Evolutionary conservation across 2,888 invertebrate species (phyloP), one percentile per base, ranked within the genome.

Genomic region (Poecilobothrus nobilitatus): DNA sequence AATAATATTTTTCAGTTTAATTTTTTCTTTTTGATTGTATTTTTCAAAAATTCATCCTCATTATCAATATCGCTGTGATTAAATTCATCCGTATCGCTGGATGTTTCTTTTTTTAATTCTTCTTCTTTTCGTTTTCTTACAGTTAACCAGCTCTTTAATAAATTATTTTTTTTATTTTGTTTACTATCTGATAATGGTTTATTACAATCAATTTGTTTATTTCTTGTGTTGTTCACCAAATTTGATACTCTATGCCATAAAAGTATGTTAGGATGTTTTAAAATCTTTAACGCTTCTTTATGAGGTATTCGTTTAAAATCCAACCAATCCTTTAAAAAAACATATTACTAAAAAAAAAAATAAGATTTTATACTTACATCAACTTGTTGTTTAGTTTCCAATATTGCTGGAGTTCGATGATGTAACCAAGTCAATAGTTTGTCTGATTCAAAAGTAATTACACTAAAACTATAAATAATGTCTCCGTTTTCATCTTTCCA

Each of bases 391-490:
- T 89, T 86, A 44, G 84, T 86, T 69, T 88, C 86, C 65, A 94
- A 83, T 74, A 93, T 85, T n/a, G 91, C 90, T 69, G 93, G 93
- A 86, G 90, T 89, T 76, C 93, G 85, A 75, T 91, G 88, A 81
- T 93, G 93, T 67, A 93, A 81, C 89, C 90, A 90, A 44, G 86
- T 84, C 72, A 92, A 78, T 20, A 86, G 84, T 61, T 84, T 79
- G 72, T 88, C 88, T 0, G 92, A 87, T 64, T 89, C 89, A 84
- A 89, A 90, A 20, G 94, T 94, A 66, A 94, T 88, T 2, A 93
- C 84, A 65, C 90, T 86, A 78, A 90, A 93, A 71, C 89, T 89
- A 74, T 89, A 90, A 65, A 91, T 84, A 65, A 85, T 83, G 69
- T 84, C 83, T 34, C 84, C 85, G 75, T 84, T 83, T 27, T 83